Percentiles rank a stretch among this genome's conserved stretches.
Evolutionary conservation across 23 tunicate genomes (phyloP).

Genomic region (Phallusia fumigata): DNA sequence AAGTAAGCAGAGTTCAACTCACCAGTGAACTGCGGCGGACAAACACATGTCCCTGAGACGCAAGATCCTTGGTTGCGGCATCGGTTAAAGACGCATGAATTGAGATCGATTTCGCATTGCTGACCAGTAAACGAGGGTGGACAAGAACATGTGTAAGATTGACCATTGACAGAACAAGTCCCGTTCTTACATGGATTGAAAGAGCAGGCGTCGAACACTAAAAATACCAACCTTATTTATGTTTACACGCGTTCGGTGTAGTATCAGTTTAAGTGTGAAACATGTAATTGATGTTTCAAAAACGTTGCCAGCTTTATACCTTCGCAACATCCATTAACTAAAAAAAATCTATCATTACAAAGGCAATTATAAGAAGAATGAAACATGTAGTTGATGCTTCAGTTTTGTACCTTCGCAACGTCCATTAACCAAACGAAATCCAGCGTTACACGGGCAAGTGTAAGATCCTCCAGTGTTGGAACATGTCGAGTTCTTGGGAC

Average conservation of each 20-base stretch:
- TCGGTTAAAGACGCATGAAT: neutral
- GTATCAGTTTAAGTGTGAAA: too few relatives aligned
- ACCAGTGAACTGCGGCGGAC: constrained; percentile 8
- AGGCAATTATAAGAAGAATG: too few relatives aligned
- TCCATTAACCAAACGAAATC: too few relatives aligned
- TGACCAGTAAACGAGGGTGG: neutral
- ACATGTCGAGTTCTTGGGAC: neutral
- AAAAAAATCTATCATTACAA: too few relatives aligned
- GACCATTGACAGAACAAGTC: neutral
- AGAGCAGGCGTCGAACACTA: constrained; percentile 10
- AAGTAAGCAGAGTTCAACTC: neutral
- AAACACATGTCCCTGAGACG: neutral
- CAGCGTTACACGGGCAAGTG: neutral
- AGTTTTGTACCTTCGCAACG: too few relatives aligned
- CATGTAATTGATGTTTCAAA: too few relatives aligned
- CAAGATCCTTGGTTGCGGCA: neutral
- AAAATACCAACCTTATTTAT: too few relatives aligned
- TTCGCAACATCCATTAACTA: too few relatives aligned
- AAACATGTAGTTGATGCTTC: too few relatives aligned
- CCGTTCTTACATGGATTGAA: constrained; percentile 2
- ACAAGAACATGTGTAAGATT: constrained; percentile 3
- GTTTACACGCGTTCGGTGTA: too few relatives aligned
- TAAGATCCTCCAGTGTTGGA: neutral
- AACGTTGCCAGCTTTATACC: too few relatives aligned
- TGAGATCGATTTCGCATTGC: neutral